Evolutionary conservation across 1,140 invertebrate genomes (phyloP).

Genomic region (Drosophila erecta): DNA sequence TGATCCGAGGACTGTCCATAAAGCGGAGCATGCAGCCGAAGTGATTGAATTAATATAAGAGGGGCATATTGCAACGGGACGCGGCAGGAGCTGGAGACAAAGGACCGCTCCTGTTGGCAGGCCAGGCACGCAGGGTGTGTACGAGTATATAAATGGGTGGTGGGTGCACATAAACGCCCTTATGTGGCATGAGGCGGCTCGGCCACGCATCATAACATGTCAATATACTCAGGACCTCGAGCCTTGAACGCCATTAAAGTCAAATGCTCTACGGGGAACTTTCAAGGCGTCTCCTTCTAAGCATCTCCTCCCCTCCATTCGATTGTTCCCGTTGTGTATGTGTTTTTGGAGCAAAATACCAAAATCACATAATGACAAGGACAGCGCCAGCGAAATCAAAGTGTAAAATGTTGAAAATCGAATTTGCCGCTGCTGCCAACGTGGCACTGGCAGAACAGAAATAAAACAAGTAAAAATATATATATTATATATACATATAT

Average conservation of each 20-base stretch:
- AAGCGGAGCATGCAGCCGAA: slow-evolving; percentile 51
- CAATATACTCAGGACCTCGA: slow-evolving; percentile 64
- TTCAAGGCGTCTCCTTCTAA: slow-evolving; percentile 52
- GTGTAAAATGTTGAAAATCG: slow-evolving; percentile 75
- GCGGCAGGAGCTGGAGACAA: slow-evolving; percentile 9
- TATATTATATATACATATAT: neutral
- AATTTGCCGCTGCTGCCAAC: slow-evolving; percentile 57
- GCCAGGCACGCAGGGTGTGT: slow-evolving; percentile 50
- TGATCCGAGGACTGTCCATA: slow-evolving; percentile 42
- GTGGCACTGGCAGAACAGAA: slow-evolving; percentile 14
- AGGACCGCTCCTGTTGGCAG: slow-evolving; percentile 49
- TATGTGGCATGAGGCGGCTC: slow-evolving; percentile 36
- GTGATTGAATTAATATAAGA: slow-evolving; percentile 73
- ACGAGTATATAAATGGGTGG: slow-evolving; percentile 10
- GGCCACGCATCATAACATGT: slow-evolving; percentile 81
- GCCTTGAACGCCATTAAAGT: slow-evolving; percentile 73
- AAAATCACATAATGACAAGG: slow-evolving; percentile 64
- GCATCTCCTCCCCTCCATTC: slow-evolving; percentile 1
- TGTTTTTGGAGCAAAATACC: slow-evolving; percentile 33
- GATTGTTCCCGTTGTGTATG: slow-evolving; percentile 42
- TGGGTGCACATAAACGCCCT: slow-evolving; percentile 31
- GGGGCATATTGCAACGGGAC: slow-evolving; percentile 28
- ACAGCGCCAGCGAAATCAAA: slow-evolving; percentile 46
- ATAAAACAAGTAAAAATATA: slow-evolving; percentile 27
- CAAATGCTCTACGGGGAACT: slow-evolving; percentile 78